A percentile compares a stretch with the other conserved stretches of the same genome.
Evolutionary conservation across 2,797 vertebrate species (phyloP).

Genomic region (Hoplostethus atlanticus): DNA sequence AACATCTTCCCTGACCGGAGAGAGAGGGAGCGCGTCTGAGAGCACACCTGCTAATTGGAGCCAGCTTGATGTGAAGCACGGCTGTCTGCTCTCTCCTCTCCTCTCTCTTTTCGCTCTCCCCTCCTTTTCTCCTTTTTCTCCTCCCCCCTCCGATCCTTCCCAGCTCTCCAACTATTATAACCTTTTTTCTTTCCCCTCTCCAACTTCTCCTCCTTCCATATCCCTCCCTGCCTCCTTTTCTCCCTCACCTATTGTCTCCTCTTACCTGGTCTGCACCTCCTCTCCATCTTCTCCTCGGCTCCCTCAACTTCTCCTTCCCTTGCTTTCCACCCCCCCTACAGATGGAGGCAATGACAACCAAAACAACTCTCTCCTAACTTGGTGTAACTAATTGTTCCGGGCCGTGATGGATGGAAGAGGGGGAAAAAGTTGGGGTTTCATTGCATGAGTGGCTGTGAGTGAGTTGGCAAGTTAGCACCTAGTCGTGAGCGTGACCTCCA

Average conservation of each 20-base stretch:
- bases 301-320: conserved; percentile 1
- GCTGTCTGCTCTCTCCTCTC: conserved; percentile 66
- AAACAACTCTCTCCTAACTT: conserved; percentile 79
- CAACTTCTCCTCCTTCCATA: conserved; percentile 13
- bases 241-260: conserved; percentile 43
- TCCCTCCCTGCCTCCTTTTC: conserved; percentile 12
- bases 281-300: conserved; percentile 5
- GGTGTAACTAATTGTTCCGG: conserved; percentile 88
- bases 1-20: conserved; percentile 76
- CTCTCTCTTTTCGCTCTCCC: conserved; percentile 28
- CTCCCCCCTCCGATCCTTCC: conserved; percentile 15
- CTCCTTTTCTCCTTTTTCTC: conserved; percentile 7
- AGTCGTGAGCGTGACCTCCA: conserved; percentile 89
- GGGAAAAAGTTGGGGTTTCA: conserved; percentile 69
- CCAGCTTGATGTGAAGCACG: conserved; percentile 91
- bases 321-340: conserved; percentile 74
- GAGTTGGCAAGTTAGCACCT: conserved; percentile 98
- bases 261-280: not conserved
- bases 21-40: conserved; percentile 82
- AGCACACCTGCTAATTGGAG: conserved; percentile 99
- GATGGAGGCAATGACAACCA: conserved; percentile 76
- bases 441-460: conserved; percentile 93
- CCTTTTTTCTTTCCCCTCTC: conserved; percentile 16
- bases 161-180: conserved; percentile 41
- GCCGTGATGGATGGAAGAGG: conserved; percentile 80